phyloP scores from a whole-genome alignment of 2,797 vertebrate species.

The Ceryle rudis region DNA sequence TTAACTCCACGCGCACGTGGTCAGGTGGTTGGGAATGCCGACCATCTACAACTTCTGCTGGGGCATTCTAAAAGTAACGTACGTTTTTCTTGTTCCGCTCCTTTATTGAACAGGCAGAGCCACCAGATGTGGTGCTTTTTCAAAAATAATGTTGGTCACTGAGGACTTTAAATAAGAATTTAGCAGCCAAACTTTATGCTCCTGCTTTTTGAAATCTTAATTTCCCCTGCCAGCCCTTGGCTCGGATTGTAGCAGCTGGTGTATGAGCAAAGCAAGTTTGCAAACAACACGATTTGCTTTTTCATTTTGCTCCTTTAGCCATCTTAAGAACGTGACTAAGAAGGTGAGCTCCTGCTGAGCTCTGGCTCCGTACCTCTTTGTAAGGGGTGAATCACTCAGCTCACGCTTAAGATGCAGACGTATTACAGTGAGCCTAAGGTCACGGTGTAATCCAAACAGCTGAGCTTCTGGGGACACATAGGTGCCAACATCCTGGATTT shows the following conservation, averaged over 20 bases:
- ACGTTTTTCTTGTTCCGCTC: not conserved
- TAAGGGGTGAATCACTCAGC: not conserved
- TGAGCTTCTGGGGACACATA: not conserved
- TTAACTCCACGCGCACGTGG: not conserved
- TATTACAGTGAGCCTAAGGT: not conserved
- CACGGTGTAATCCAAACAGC: accelerated
- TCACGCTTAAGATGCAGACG: not conserved
- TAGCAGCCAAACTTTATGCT: not conserved
- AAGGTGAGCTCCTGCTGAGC: not conserved
- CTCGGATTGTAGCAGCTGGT: not conserved
- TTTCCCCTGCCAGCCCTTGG: not conserved
- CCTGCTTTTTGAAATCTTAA: not conserved
- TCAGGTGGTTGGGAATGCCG: not conserved
- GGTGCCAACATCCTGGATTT: not conserved
- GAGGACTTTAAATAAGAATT: not conserved
- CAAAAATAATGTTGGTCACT: not conserved
- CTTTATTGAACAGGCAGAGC: not conserved
- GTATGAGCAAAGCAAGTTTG: not conserved
- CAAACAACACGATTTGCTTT: not conserved
- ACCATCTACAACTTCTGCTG: not conserved
- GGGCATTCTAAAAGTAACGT: not conserved
- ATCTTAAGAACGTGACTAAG: not conserved
- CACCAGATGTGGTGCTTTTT: not conserved
- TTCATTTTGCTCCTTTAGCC: not conserved
- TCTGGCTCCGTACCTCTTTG: not conserved